A percentile compares a stretch with the other conserved stretches of the same genome.
phyloP scores from a whole-genome alignment of 1,140 invertebrate genomes.

The Lordiphosa stackelbergi region DNA sequence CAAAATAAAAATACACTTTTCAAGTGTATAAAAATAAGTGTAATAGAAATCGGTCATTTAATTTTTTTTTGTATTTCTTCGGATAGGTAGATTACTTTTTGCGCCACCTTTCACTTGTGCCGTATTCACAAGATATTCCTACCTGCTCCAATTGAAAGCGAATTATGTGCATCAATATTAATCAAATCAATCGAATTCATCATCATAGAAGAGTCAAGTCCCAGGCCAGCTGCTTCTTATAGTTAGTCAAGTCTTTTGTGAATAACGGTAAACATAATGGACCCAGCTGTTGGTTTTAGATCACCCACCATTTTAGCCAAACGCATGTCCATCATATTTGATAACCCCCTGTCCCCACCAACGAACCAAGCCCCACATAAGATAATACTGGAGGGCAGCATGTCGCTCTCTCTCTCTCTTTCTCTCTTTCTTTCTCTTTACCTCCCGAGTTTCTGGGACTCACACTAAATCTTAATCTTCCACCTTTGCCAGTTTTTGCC shows the following conservation, averaged over 20 bases:
- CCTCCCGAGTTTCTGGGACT: neutral
- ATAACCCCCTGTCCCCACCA: conserved; percentile 9
- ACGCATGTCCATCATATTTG: conserved; percentile 38
- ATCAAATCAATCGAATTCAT: conserved; percentile 56
- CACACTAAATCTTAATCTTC: neutral
- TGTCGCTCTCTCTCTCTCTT: conserved; percentile 18
- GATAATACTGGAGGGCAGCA: conserved; percentile 41
- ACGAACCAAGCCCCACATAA: conserved; percentile 28
- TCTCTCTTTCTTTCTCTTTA: too few relatives aligned
- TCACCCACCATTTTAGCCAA: conserved; percentile 37
- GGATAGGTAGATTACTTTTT: too few relatives aligned
- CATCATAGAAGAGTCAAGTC: conserved; percentile 40
- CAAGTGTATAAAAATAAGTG: too few relatives aligned
- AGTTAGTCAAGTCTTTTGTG: conserved; percentile 51
- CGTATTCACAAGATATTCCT: too few relatives aligned
- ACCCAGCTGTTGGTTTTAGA: conserved; percentile 38
- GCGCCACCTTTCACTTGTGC: too few relatives aligned
- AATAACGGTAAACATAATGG: conserved; percentile 61
- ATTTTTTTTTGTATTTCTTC: too few relatives aligned
- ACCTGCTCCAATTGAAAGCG: conserved; percentile 1
- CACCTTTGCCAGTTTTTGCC: conserved; percentile 44
- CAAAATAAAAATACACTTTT: too few relatives aligned
- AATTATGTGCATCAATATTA: conserved; percentile 37
- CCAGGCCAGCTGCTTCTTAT: conserved; percentile 51
- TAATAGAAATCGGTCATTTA: too few relatives aligned